Evolutionary conservation across 2,113 vertebrate genomes (phyloP).

Genomic region (Protomyctophum bolini): DNA sequence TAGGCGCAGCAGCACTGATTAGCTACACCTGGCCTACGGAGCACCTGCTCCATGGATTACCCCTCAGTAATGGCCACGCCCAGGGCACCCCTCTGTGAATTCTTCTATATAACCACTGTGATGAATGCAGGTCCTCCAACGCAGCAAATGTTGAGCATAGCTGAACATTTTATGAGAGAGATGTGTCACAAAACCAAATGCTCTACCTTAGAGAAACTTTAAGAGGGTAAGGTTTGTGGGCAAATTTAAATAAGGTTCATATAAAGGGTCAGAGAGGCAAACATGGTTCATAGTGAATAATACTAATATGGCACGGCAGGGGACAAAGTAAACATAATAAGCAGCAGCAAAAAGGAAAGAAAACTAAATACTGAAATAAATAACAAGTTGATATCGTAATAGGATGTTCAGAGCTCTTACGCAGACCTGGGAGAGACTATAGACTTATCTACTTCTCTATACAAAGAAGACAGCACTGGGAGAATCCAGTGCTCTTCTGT

Average conservation of each 20-base stretch:
- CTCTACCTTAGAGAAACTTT: conserved; percentile 17
- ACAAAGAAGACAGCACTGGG: not conserved
- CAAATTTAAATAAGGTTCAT: conserved; percentile 45
- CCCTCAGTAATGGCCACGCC: too few relatives aligned
- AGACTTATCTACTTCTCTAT: conserved; percentile 40
- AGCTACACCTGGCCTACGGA: too few relatives aligned
- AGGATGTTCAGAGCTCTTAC: conserved; percentile 35
- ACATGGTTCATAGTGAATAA: conserved; percentile 31
- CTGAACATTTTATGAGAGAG: too few relatives aligned
- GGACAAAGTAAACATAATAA: conserved; percentile 12
- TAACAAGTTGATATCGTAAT: conserved; percentile 41
- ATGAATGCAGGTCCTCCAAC: too few relatives aligned
- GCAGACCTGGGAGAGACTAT: conserved; percentile 38
- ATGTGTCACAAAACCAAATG: too few relatives aligned
- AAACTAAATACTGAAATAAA: conserved; percentile 66
- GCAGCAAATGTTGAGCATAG: too few relatives aligned
- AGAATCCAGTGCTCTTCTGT: conserved; percentile 61
- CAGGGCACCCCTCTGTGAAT: too few relatives aligned
- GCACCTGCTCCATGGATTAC: too few relatives aligned
- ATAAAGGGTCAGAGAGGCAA: conserved; percentile 43
- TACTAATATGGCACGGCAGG: conserved; percentile 36
- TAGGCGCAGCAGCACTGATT: too few relatives aligned
- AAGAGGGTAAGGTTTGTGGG: conserved; percentile 12
- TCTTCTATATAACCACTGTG: too few relatives aligned
- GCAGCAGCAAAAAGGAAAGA: conserved; percentile 25